Evolutionary conservation across 2,797 vertebrate genomes (phyloP).

Genomic region (Simalia tracyae): DNA sequence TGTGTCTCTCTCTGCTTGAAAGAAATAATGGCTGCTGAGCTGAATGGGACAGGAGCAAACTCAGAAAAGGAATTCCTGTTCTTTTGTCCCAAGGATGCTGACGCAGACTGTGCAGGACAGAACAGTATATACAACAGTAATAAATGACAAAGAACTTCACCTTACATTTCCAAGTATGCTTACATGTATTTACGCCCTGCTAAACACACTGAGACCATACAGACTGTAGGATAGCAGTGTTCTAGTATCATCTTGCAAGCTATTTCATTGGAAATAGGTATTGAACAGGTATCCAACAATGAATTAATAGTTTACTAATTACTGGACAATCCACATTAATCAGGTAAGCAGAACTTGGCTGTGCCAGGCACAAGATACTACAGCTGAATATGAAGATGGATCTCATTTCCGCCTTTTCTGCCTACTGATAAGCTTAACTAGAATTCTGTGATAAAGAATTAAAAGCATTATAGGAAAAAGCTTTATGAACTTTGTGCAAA

Average conservation of each 20-base stretch:
- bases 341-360: fast-evolving
- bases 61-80: background rate
- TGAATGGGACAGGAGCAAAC: background rate
- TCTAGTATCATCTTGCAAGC: background rate
- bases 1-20: background rate
- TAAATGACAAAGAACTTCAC: background rate
- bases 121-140: background rate
- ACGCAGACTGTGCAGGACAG: background rate
- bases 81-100: background rate
- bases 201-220: background rate
- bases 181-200: background rate
- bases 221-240: background rate
- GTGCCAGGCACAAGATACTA: conserved; percentile 51
- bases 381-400: background rate
- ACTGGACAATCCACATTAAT: background rate
- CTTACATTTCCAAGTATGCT: background rate
- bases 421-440: background rate
- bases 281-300: background rate
- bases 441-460: background rate
- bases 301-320: conserved; percentile 28
- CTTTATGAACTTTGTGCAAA: background rate
- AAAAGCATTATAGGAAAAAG: background rate
- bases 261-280: background rate
- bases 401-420: background rate
- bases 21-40: background rate